phyloP scores from a whole-genome alignment of 1,140 invertebrate genomes.

The Zaprionus tsacasi region DNA sequence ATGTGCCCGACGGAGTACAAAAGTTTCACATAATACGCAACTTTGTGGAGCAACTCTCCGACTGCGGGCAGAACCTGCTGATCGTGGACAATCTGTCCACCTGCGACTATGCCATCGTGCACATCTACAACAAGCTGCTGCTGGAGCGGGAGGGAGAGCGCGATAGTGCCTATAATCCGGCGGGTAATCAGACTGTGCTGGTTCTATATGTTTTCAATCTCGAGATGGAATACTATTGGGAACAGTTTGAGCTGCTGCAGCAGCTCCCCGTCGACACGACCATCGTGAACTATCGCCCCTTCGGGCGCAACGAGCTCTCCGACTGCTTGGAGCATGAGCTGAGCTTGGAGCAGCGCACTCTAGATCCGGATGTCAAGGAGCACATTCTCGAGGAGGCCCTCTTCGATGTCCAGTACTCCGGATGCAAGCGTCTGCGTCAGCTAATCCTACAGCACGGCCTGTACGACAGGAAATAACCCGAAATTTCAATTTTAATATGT shows the following conservation, averaged over 20 bases:
- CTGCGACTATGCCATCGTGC: constrained; percentile 58
- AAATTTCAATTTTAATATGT: not conserved
- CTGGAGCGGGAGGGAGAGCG: constrained; percentile 42
- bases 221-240: constrained; percentile 46
- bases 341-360: constrained; percentile 19
- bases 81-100: constrained; percentile 68
- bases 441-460: constrained; percentile 40
- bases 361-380: constrained; percentile 27
- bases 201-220: constrained; percentile 68
- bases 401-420: constrained; percentile 23
- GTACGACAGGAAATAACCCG: not conserved
- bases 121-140: constrained; percentile 60
- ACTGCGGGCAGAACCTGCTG: constrained; percentile 68
- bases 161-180: not conserved
- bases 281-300: constrained; percentile 56
- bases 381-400: constrained; percentile 43
- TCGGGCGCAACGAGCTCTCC: constrained; percentile 47
- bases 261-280: constrained; percentile 59
- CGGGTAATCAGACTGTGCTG: constrained; percentile 56
- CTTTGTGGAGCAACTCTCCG: constrained; percentile 57
- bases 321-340: constrained; percentile 66
- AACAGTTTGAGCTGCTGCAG: constrained; percentile 67
- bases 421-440: constrained; percentile 55
- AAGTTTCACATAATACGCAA: constrained; percentile 64
- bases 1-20: constrained; percentile 50